Evolutionary conservation across 2,888 invertebrate genomes (phyloP), one percentile per base, ranked within the genome.

Genomic region (Scaptomyza flava): DNA sequence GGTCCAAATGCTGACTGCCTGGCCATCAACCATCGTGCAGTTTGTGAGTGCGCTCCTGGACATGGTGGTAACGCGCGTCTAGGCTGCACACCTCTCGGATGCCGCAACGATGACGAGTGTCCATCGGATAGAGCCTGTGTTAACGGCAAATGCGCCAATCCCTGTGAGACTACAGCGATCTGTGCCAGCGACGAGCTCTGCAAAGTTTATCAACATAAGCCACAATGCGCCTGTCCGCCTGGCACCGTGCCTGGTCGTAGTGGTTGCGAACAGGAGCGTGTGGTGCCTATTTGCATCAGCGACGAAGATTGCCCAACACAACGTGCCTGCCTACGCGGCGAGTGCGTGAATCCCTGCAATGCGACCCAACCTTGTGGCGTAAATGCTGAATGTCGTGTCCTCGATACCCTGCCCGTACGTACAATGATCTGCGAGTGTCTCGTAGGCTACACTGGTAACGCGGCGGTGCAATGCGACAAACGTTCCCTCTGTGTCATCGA

Each of bases 341-440:
- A 95, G 85, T 98, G 98, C 89, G 94, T 96, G 6, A 96, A 98
- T 91, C 97, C 98, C 11, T 98, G 98, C 89, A 93, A 93, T 46
- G 94, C 94, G 51, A 95, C 95, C 3, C 93, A 94, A 79, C 97
- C 97, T 0, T 98, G 98, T 88, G 97, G 96, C 7, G 93, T 94
- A 1, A 96, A 97, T 88, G 95, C 97, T 0, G 93, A 94, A 64
- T 97, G 97, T 89, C 95, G 94, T 68, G 95, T 96, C 2, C 92
- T 96, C 34, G 96, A 97, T 89, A 97, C 97, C 0, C 93, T 95
- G 52, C 97, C 97, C 9, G 95, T 98, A 0, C 94, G 96, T 89
- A 97, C 97, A 8, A 96, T 98, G 96, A 94, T 96, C 69, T 98
- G 98, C 89, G 96, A 96, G 91, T 98, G 98, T 90, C 90, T 95